Percentiles rank a stretch among this genome's conserved stretches.
These are phyloP conservation scores for Dendroctonus ponderosae DNA, from an alignment of 1,140 invertebrate genomes.

Conservation along the genomic window DNA sequence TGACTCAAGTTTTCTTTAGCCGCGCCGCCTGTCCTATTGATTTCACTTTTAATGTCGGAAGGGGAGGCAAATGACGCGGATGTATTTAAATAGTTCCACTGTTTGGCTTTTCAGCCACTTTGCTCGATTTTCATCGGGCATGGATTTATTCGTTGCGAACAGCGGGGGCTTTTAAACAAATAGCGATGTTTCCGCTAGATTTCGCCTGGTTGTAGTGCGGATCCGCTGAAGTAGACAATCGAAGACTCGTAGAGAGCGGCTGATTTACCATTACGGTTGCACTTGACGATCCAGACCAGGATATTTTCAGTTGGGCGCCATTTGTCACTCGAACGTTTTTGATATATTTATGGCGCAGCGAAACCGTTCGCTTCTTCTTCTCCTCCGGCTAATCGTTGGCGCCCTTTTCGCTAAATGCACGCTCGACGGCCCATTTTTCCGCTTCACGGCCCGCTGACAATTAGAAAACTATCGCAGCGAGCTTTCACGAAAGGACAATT, in stretches of 20 bases:
- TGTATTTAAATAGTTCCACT: slow-evolving; percentile 33
- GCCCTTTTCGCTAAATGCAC: slow-evolving; percentile 34
- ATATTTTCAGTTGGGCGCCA: slow-evolving; percentile 17
- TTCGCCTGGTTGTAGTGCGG: slow-evolving; percentile 3
- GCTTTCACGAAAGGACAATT: slow-evolving; percentile 23
- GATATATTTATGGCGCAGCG: slow-evolving; percentile 48
- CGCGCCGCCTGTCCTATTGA: slow-evolving; percentile 36
- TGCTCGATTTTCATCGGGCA: slow-evolving; percentile 21
- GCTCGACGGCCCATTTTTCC: slow-evolving; percentile 35
- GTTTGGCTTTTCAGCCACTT: slow-evolving; percentile 32
- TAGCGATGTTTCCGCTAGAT: slow-evolving; percentile 19
- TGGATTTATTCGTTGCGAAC: slow-evolving; percentile 13
- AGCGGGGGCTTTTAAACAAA: slow-evolving; percentile 18
- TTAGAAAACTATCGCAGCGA: slow-evolving; percentile 32
- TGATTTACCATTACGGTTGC: too few relatives aligned
- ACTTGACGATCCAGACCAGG: too few relatives aligned
- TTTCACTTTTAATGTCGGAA: slow-evolving; percentile 35
- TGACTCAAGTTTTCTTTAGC: slow-evolving; percentile 38
- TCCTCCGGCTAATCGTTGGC: slow-evolving; percentile 36
- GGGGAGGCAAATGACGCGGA: slow-evolving; percentile 33
- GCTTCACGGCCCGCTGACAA: slow-evolving; percentile 28
- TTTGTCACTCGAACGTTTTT: slow-evolving; percentile 48
- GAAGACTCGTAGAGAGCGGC: too few relatives aligned
- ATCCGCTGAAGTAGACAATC: too few relatives aligned
- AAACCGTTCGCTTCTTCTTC: slow-evolving; percentile 43